Conservation (phyloP, 2,888 invertebrate genomes). For the Apomyelois bistriatella region DNA sequence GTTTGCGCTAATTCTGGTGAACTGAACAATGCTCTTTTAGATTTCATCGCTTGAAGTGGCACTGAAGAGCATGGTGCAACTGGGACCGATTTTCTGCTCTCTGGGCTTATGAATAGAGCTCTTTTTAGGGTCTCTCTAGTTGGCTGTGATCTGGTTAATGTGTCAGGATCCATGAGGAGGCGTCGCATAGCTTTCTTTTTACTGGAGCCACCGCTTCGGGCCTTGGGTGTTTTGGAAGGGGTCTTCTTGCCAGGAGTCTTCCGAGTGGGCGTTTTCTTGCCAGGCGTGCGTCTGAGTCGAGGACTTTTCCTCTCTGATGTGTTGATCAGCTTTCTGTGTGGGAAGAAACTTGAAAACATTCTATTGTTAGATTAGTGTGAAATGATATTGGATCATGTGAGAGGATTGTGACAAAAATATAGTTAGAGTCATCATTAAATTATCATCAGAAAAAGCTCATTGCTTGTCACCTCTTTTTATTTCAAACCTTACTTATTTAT, state of each 20-base stretch:
- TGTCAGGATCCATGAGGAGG: constrained; percentile 63
- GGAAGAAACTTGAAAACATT: constrained; percentile 66
- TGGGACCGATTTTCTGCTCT: constrained; percentile 55
- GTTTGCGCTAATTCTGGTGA: constrained; percentile 76
- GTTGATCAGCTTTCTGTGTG: constrained; percentile 70
- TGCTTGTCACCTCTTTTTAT: too few relatives aligned
- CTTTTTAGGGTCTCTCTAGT: constrained; percentile 81
- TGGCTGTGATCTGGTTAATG: constrained; percentile 52
- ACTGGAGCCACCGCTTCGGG: constrained; percentile 81
- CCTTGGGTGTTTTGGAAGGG: constrained; percentile 76
- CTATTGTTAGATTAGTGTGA: constrained; percentile 34
- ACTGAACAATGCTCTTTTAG: constrained; percentile 83
- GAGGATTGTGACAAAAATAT: background rate
- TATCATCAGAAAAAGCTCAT: too few relatives aligned
- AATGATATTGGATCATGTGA: constrained; percentile 4
- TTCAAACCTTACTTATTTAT: too few relatives aligned
- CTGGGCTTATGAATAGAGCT: constrained; percentile 87
- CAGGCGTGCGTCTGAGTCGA: constrained; percentile 71
- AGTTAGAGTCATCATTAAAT: background rate
- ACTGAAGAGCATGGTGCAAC: constrained; percentile 56
- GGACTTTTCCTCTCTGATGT: constrained; percentile 69
- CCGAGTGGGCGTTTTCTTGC: constrained; percentile 60
- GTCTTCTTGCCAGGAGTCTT: constrained; percentile 77
- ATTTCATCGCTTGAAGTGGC: constrained; percentile 73
- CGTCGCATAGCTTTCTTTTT: constrained; percentile 79